A percentile compares a stretch with the other conserved stretches of the same genome.
Evolutionary conservation across 2,888 invertebrate genomes (phyloP).

Genomic region (Cyaniris semiargus): DNA sequence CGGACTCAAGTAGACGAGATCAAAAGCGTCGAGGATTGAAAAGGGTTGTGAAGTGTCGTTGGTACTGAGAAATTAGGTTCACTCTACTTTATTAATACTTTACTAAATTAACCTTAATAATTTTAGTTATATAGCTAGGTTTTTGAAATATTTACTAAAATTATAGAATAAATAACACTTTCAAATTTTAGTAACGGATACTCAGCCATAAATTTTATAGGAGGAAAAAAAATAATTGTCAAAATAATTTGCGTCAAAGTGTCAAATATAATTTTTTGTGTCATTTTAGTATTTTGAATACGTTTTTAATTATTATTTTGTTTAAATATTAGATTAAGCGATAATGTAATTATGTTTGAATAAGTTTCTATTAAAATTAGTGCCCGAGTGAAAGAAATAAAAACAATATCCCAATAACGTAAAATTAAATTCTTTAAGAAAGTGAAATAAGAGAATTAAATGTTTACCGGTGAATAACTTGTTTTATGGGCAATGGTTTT

Average conservation of each 20-base stretch:
- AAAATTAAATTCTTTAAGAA: no score
- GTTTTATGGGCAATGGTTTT: no score
- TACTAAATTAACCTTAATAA: neutral
- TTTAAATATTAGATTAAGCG: neutral
- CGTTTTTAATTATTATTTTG: neutral
- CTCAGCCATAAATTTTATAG: no score
- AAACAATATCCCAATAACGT: no score
- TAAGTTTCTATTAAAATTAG: neutral
- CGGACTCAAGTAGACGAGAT: constrained; percentile 5
- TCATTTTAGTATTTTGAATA: neutral
- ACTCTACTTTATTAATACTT: neutral
- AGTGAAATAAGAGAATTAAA: no score
- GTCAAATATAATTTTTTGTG: neutral
- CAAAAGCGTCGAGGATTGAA: constrained; percentile 1
- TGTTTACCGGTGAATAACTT: no score
- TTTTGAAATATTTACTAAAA: no score
- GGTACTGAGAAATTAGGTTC: neutral
- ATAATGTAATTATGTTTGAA: neutral
- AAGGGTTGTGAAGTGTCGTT: constrained; percentile 6
- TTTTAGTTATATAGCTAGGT: neutral
- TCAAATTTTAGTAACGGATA: no score
- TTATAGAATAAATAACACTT: no score
- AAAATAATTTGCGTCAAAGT: neutral
- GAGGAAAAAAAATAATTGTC: no score
- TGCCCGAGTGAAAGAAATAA: no score